Percentiles rank a stretch among this genome's conserved stretches.
Conservation (phyloP, 2,888 invertebrate species). For the Pimpla rufipes region DNA sequence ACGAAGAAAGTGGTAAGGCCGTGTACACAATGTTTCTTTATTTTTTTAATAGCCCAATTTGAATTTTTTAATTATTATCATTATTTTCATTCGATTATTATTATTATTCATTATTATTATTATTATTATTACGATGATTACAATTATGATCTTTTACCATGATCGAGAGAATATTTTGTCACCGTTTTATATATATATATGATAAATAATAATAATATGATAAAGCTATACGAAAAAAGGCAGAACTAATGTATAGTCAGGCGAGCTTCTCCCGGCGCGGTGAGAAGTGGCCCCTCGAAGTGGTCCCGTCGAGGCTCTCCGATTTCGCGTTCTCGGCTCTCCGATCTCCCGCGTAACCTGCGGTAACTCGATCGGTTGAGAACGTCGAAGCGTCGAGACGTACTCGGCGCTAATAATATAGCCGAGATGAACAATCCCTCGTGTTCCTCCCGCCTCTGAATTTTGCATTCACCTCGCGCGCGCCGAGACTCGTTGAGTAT, state of each 20-base stretch:
- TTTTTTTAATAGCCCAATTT: constrained; percentile 54
- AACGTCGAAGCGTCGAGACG: constrained; percentile 10
- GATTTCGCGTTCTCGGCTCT: constrained; percentile 24
- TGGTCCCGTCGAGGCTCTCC: constrained; percentile 42
- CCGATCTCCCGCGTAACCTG: background rate
- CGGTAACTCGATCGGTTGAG: constrained; percentile 25
- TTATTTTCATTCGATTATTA: constrained; percentile 17
- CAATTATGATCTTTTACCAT: constrained; percentile 32
- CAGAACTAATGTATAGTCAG: constrained; percentile 38
- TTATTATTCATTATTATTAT: constrained; percentile 35
- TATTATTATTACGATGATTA: constrained; percentile 50
- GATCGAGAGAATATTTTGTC: constrained; percentile 31
- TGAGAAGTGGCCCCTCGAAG: constrained; percentile 47
- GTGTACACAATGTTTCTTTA: constrained; percentile 73
- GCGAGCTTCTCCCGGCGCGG: constrained; percentile 46
- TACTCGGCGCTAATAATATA: constrained; percentile 12
- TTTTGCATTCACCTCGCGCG: background rate
- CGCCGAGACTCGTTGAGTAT: background rate
- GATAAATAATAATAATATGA: constrained; percentile 16
- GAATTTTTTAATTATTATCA: constrained; percentile 34
- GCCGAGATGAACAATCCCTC: background rate
- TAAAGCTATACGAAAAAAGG: constrained; percentile 10
- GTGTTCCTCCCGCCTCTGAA: constrained; percentile 1
- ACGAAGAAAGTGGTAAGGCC: constrained; percentile 81
- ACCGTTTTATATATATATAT: constrained; percentile 30